Evolutionary conservation across 2,797 vertebrate genomes (phyloP).

Genomic region (Bucorvus abyssinicus): DNA sequence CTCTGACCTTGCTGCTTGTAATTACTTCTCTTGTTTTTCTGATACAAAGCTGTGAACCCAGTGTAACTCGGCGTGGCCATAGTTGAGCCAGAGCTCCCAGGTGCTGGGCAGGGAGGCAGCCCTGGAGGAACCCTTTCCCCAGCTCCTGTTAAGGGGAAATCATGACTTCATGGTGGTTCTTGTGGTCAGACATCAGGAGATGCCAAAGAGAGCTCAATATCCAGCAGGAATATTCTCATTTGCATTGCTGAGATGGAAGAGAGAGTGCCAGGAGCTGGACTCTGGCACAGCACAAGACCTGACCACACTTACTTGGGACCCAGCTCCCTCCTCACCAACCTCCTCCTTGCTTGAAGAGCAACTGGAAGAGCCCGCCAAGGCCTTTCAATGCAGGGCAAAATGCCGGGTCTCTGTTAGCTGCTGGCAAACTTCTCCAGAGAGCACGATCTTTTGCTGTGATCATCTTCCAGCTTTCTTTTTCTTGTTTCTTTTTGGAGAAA

Average conservation of each 20-base stretch:
- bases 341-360: accelerated
- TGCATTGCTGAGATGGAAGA: not conserved
- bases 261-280: not conserved
- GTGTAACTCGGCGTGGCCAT: accelerated
- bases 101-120: not conserved
- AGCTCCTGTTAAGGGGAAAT: not conserved
- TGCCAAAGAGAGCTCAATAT: not conserved
- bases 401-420: not conserved
- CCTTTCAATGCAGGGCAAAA: not conserved
- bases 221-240: not conserved
- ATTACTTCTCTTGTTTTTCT: not conserved
- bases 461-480: not conserved
- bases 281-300: not conserved
- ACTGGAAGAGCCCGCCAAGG: not conserved
- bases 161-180: constrained; percentile 20
- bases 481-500: not conserved
- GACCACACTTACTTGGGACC: not conserved
- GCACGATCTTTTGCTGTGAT: not conserved
- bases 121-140: not conserved
- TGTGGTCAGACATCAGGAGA: constrained; percentile 44
- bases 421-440: not conserved
- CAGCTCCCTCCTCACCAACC: not conserved
- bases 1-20: not conserved
- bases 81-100: accelerated
- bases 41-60: not conserved